phyloP scores from a whole-genome alignment of 2,888 invertebrate species.

The Axea sp. region DNA sequence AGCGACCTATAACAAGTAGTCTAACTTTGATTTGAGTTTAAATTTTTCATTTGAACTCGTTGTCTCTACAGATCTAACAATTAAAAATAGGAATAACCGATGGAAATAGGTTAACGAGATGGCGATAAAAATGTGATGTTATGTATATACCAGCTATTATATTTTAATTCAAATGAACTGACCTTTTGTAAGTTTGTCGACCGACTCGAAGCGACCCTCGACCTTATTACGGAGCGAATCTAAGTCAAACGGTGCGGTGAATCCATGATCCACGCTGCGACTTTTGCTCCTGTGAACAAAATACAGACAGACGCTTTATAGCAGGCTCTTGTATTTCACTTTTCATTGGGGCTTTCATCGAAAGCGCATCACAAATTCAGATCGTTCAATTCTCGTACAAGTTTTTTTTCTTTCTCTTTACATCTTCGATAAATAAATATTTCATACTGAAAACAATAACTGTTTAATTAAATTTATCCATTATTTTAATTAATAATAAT shows the following conservation, averaged over 20 bases:
- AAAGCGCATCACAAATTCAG: too few species aligned
- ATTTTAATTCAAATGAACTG: slow-evolving; percentile 65
- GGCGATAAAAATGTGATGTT: slow-evolving; percentile 42
- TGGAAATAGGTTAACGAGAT: slow-evolving; percentile 41
- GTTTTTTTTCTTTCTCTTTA: too few species aligned
- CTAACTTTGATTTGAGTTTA: too few species aligned
- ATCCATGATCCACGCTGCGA: slow-evolving; percentile 94
- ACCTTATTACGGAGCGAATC: slow-evolving; percentile 91
- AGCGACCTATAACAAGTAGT: too few species aligned
- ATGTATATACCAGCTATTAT: slow-evolving; percentile 34
- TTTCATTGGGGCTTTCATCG: too few species aligned
- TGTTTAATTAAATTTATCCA: too few species aligned
- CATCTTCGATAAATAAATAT: too few species aligned
- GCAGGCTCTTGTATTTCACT: slow-evolving; percentile 37
- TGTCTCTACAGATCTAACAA: too few species aligned
- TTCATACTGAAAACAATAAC: too few species aligned
- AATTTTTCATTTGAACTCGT: too few species aligned
- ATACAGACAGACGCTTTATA: slow-evolving; percentile 45
- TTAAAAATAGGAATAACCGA: neutral
- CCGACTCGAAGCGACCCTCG: slow-evolving; percentile 91
- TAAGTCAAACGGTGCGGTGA: slow-evolving; percentile 91
- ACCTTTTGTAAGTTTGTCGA: slow-evolving; percentile 84
- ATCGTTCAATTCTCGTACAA: too few species aligned
- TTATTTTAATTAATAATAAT: too few species aligned
- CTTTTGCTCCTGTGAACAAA: slow-evolving; percentile 89